These are phyloP conservation scores for Halcyon leucocephala DNA, from an alignment of 2,797 vertebrate species.

Conservation along the genomic window DNA sequence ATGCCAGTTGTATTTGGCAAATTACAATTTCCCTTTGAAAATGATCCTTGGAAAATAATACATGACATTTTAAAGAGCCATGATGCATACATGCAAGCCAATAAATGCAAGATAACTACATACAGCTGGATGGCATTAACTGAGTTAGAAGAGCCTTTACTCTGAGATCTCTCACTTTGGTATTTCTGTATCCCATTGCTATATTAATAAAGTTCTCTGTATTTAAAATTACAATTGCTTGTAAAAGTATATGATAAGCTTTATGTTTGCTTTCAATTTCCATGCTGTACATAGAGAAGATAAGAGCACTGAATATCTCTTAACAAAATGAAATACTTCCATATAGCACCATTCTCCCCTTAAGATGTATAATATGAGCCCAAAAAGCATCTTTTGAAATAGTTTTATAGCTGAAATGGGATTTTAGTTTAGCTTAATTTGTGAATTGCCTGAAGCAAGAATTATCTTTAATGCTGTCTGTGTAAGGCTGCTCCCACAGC, in stretches of 20 bases:
- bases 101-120: neutral
- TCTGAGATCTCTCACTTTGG: neutral
- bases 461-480: slow-evolving; percentile 46
- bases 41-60: slow-evolving; percentile 44
- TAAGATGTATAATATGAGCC: slow-evolving; percentile 37
- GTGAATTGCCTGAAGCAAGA: slow-evolving; percentile 59
- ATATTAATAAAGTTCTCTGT: slow-evolving; percentile 28
- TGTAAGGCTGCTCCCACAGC: slow-evolving; percentile 14
- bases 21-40: slow-evolving; percentile 49
- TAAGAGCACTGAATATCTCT: neutral
- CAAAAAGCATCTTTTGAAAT: slow-evolving; percentile 47
- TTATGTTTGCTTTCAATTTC: slow-evolving; percentile 36
- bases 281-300: neutral
- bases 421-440: slow-evolving; percentile 62
- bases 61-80: neutral
- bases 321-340: slow-evolving; percentile 39
- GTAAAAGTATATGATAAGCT: neutral
- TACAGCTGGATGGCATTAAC: neutral
- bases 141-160: neutral
- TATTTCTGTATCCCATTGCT: neutral
- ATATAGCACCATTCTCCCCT: slow-evolving; percentile 41
- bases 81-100: neutral
- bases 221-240: slow-evolving; percentile 50
- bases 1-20: slow-evolving; percentile 35
- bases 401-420: slow-evolving; percentile 38